Base-by-base conservation (phyloP, 92 coral and sea anemone genomes). In the Metridium senile region DNA sequence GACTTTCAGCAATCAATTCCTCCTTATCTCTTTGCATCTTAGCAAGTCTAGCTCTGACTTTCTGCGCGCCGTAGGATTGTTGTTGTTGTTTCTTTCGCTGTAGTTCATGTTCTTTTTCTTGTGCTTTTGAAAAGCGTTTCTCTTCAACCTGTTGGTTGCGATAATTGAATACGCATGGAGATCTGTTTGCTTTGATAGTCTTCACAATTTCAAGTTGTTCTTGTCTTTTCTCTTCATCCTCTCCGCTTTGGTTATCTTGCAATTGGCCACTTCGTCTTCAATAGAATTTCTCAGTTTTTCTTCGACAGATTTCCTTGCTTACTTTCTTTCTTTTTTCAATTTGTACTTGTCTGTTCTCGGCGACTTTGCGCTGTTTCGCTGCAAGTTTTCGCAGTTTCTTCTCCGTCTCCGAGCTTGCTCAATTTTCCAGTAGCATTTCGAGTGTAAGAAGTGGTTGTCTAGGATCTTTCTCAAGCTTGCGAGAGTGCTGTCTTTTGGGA, bases 71-170 rank as follows among this genome's bases (percentile, higher is more conserved):
- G 7, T 25, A 20, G 9, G 33, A 26, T 20, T 27, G 54, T 1
- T 10, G 72, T 43, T 45, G 72, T 26, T 68, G 72, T 39, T 68
- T 68, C 54, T 68, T 71, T 71, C 76, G 52, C 62, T 71, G 29
- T 20, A 32, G n/a, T 39, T 35, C n/a, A 1, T 51, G 26, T 26
- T 35, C 45, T 45, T 2, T 51, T 9, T 70, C 58, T 26, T 52
- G 76, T 26, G 43, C 62, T 30, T 52, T 71, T 2, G 39, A 57
- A 71, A 71, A 35, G 33, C 33, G 56, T 27, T 69, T 31, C 1
- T 56, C 74, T 8, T 59, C 65, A 0, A n/a, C 58, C 28, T 33
- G 28, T 17, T 26, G 9, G 23, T 54, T 39, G 32, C 74, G 58
- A 8, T 10, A 9, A 8, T 23, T 45, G 11, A 25, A 22, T 21